Evolutionary conservation across 2,888 invertebrate species (phyloP).

Genomic region (Lissonota sp.): DNA sequence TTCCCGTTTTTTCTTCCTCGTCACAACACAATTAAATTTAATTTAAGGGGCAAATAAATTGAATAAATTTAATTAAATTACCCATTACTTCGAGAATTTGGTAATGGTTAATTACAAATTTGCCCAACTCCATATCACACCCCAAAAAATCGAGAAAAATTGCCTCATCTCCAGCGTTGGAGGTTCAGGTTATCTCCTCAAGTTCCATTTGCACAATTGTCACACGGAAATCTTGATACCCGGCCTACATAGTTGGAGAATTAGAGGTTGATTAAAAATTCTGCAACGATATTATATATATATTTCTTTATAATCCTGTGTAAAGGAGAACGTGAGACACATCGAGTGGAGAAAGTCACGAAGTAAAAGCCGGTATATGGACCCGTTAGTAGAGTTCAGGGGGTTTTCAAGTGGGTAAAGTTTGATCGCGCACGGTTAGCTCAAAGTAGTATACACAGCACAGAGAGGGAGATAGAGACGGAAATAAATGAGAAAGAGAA

Average conservation of each 20-base stretch:
- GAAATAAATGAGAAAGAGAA: conserved; percentile 23
- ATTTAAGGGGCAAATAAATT: too few relatives aligned
- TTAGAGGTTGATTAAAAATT: conserved; percentile 17
- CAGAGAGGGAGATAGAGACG: not conserved
- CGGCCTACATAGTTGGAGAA: not conserved
- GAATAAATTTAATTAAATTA: too few relatives aligned
- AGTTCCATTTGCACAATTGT: not conserved
- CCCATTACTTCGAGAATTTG: too few relatives aligned
- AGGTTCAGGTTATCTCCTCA: too few relatives aligned
- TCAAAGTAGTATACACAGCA: conserved; percentile 27
- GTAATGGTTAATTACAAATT: too few relatives aligned
- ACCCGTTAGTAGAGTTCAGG: conserved; percentile 27
- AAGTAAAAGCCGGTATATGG: conserved; percentile 19
- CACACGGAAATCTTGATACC: too few relatives aligned
- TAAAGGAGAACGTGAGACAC: not conserved
- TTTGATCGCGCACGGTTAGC: conserved; percentile 54
- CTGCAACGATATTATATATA: conserved; percentile 2
- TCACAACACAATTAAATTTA: too few relatives aligned
- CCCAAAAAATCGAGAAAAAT: too few relatives aligned
- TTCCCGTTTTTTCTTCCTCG: too few relatives aligned
- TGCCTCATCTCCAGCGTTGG: too few relatives aligned
- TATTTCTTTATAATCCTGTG: not conserved
- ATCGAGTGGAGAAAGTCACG: conserved; percentile 17
- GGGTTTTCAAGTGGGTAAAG: conserved; percentile 55
- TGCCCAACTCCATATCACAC: too few relatives aligned